Evolutionary conservation across 2,113 vertebrate species (phyloP).

Genomic region (Rhynchopsitta pachyrhyncha): DNA sequence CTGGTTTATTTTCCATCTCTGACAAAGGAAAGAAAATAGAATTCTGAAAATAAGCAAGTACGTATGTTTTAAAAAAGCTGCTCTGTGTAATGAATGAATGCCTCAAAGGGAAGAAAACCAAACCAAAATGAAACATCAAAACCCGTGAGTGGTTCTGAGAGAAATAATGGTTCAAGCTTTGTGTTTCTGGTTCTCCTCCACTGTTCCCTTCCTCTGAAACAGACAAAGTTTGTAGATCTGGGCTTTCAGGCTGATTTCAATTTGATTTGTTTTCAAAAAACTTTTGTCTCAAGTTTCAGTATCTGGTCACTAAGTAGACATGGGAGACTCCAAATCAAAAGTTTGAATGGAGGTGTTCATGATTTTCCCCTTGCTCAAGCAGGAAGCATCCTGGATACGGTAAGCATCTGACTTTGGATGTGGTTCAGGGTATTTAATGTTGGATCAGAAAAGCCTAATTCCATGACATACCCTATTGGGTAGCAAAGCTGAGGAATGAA

Average conservation of each 20-base stretch:
- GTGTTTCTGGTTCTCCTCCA: not conserved
- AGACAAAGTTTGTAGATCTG: not conserved
- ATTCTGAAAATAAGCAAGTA: not conserved
- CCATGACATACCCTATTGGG: not conserved
- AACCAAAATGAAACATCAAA: not conserved
- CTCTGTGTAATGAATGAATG: not conserved
- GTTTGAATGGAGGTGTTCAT: not conserved
- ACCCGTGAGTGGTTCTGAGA: not conserved
- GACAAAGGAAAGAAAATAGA: not conserved
- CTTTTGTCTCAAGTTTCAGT: not conserved
- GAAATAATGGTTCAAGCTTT: not conserved
- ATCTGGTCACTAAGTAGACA: not conserved
- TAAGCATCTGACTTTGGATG: not conserved
- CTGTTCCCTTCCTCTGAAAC: not conserved
- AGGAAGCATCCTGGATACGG: not conserved
- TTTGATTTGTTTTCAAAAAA: not conserved
- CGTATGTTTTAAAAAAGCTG: fast-evolving
- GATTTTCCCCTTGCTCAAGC: not conserved
- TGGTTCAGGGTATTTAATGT: not conserved
- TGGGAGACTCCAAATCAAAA: not conserved
- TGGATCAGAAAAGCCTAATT: not conserved
- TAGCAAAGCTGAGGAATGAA: not conserved
- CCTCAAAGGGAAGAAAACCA: not conserved
- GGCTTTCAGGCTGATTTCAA: not conserved
- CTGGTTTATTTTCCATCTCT: not conserved